phyloP scores from a whole-genome alignment of 2,888 invertebrate species.

The Phalangium opilio region DNA sequence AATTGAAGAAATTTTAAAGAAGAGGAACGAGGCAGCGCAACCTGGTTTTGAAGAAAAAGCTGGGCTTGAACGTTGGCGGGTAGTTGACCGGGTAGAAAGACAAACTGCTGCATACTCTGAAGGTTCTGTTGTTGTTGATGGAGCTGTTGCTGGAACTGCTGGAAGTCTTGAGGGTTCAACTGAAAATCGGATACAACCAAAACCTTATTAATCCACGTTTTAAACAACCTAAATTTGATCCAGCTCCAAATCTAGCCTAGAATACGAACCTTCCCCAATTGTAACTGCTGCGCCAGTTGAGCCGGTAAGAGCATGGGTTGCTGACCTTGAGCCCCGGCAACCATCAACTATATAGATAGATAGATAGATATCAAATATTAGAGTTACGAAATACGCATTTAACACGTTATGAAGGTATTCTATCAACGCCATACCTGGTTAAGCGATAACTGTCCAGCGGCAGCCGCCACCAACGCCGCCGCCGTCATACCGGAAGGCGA shows the following conservation, averaged over 20 bases:
- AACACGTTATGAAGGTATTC: no score
- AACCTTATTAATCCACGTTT: neutral
- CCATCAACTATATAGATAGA: conserved; percentile 27
- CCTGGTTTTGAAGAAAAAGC: conserved; percentile 61
- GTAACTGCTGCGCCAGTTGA: conserved; percentile 25
- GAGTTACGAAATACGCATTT: conserved; percentile 3
- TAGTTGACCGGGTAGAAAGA: conserved; percentile 43
- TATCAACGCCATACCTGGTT: conserved; percentile 33
- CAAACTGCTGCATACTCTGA: conserved; percentile 48
- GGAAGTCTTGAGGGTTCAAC: conserved; percentile 23
- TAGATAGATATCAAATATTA: neutral
- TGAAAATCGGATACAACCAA: neutral
- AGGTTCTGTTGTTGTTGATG: conserved; percentile 47
- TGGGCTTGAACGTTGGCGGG: conserved; percentile 45
- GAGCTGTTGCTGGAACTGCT: conserved; percentile 42
- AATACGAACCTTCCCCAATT: conserved; percentile 15
- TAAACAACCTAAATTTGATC: no score
- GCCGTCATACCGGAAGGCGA: neutral
- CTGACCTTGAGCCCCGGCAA: conserved; percentile 26
- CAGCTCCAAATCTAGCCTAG: no score
- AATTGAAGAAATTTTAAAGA: no score
- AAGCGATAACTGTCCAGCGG: conserved; percentile 34
- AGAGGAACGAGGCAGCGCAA: conserved; percentile 23
- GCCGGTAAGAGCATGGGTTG: conserved; percentile 33
- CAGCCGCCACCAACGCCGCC: conserved; percentile 32